Conservation (phyloP, 2,797 vertebrate genomes). For the Rhinophrynus dorsalis region DNA sequence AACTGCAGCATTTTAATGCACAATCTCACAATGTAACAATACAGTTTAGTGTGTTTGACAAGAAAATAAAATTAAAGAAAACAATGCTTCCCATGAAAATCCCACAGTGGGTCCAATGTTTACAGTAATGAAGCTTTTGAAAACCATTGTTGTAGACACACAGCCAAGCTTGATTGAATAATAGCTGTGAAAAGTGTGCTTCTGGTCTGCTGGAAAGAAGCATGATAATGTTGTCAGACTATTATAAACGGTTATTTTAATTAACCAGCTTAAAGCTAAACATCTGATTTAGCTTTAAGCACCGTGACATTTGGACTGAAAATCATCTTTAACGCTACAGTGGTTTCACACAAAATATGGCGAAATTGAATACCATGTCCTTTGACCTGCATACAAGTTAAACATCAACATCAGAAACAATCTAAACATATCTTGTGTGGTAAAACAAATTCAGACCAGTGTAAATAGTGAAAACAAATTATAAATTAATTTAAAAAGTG, state of each 20-base stretch:
- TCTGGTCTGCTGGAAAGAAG: slow-evolving; percentile 74
- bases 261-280: slow-evolving; percentile 78
- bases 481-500: too few relatives aligned
- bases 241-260: slow-evolving; percentile 77
- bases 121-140: slow-evolving; percentile 13
- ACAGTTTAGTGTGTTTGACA: slow-evolving; percentile 56
- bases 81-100: slow-evolving; percentile 26
- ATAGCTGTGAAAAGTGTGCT: slow-evolving; percentile 72
- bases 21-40: slow-evolving; percentile 42
- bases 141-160: slow-evolving; percentile 51
- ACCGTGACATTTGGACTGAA: slow-evolving; percentile 80
- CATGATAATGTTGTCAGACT: slow-evolving; percentile 75
- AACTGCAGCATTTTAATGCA: neutral
- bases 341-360: slow-evolving; percentile 78
- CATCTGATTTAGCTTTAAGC: slow-evolving; percentile 76
- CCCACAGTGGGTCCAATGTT: slow-evolving; percentile 10
- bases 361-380: slow-evolving; percentile 79
- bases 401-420: slow-evolving; percentile 77
- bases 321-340: slow-evolving; percentile 78
- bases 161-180: slow-evolving; percentile 70
- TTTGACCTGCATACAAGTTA: slow-evolving; percentile 75
- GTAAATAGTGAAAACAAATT: neutral
- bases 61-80: slow-evolving; percentile 44
- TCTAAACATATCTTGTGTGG: slow-evolving; percentile 67
- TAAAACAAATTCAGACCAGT: slow-evolving; percentile 66